phyloP scores from a whole-genome alignment of 2,113 vertebrate species.

The Peromyscus californicus region DNA sequence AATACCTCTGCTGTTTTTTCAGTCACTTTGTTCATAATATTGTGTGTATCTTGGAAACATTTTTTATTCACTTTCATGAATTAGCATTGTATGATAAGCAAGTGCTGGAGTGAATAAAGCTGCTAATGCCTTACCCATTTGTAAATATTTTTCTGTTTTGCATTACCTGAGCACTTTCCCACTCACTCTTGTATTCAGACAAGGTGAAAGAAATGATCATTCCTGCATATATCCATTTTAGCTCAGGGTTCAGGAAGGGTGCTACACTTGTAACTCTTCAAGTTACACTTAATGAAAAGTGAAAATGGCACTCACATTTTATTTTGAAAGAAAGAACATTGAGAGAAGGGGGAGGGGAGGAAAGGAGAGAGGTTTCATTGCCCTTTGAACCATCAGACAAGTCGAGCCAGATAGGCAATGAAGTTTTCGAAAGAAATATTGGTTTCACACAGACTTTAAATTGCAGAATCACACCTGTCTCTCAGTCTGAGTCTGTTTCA shows the following conservation, averaged over 20 bases:
- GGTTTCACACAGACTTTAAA: conserved; percentile 41
- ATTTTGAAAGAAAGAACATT: background rate
- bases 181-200: background rate
- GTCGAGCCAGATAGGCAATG: conserved; percentile 1
- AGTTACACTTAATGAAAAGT: background rate
- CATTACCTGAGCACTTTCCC: background rate
- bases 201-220: background rate
- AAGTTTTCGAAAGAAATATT: background rate
- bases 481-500: conserved; percentile 18
- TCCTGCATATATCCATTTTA: background rate
- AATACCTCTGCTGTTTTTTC: conserved; percentile 42
- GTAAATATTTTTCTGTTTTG: background rate
- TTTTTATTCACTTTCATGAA: conserved; percentile 28
- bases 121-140: background rate
- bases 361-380: background rate
- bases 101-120: background rate
- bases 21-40: conserved; percentile 48
- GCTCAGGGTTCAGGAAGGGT: background rate
- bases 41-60: conserved; percentile 2
- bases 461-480: background rate
- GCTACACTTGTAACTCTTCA: background rate
- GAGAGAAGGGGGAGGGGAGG: background rate
- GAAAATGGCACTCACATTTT: background rate
- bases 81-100: conserved; percentile 16
- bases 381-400: background rate